phyloP scores from a whole-genome alignment of 1,140 invertebrate genomes.

The Scaptomyza montana region DNA sequence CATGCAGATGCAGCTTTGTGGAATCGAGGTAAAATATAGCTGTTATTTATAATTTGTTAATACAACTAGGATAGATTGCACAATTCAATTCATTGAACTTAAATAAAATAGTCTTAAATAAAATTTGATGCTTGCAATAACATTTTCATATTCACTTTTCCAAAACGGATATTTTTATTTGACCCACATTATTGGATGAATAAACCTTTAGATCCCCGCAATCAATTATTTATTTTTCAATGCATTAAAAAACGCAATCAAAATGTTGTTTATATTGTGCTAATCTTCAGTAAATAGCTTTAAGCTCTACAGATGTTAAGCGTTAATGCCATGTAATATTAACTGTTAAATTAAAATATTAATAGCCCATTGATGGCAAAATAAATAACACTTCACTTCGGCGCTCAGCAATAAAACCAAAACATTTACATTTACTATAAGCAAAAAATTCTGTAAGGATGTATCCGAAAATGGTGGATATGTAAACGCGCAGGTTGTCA shows the following conservation, averaged over 20 bases:
- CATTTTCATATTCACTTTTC: not conserved
- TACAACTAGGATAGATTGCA: no score
- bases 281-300: conserved; percentile 14
- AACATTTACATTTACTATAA: conserved; percentile 7
- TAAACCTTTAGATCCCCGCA: not conserved
- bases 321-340: conserved; percentile 15
- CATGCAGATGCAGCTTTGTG: no score
- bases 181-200: not conserved
- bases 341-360: conserved; percentile 47
- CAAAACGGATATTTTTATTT: not conserved
- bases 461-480: conserved; percentile 45
- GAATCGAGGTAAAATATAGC: no score
- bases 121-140: no score
- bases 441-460: conserved; percentile 36
- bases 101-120: no score
- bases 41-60: no score
- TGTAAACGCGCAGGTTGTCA: conserved; percentile 65
- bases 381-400: conserved; percentile 63
- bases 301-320: not conserved
- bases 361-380: conserved; percentile 55
- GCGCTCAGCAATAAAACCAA: conserved; percentile 2
- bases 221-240: not conserved
- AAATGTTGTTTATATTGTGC: conserved; percentile 7
- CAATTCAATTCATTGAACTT: no score
- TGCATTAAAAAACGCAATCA: conserved; percentile 1